Base-by-base conservation (phyloP, 2,797 vertebrate genomes). In the Loriculus beryllinus region DNA sequence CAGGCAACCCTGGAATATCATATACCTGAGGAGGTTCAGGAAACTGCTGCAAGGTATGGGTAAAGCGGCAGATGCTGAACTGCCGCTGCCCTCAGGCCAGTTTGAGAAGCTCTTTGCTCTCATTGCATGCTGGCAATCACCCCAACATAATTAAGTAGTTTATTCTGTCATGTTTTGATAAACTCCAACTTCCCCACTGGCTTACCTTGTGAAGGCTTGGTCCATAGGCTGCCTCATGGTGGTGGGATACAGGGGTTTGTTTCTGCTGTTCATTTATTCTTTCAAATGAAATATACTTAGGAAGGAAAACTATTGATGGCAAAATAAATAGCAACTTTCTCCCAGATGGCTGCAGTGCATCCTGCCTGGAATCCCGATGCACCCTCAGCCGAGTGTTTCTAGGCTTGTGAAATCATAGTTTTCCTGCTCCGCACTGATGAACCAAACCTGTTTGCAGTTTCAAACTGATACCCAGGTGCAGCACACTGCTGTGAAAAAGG, bases 151-250 rank as follows among this genome's bases (percentile, higher is more conserved):
- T 96, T 78, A 92, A 84, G 26, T 23, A 59, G 86, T 93, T 96
- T 95, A 95, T 95, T 90, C 94, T 95, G 70, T 81, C 82, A 3
- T 65, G 72, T 95, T 96, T 95, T 96, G 94, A 95, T 95, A 87
- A 95, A 94, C 94, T 95, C 94, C 94, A 92, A 63, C 89, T 82
- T 93, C 71, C 74, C 77, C 14, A 0, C 87, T 92, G 85, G 87
- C 85, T 91, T 83, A 70, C 62, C 48, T 71, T 74, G 57, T 3
- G 65, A 92, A 92, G 72, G 42, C 40, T 80, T 31, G 70, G 59
- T 88, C 70, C 3, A 0, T 68, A 21, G 25, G 87, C 91, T 82
- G 60, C 62, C 82, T 76, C 2, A 39, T 88, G 54, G 72, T 79
- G 85, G 79, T 71, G 93, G 91, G 65, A 29, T 17, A 64, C 56